phyloP scores from a whole-genome alignment of 2,888 invertebrate species.

The Pterostichus madidus region DNA sequence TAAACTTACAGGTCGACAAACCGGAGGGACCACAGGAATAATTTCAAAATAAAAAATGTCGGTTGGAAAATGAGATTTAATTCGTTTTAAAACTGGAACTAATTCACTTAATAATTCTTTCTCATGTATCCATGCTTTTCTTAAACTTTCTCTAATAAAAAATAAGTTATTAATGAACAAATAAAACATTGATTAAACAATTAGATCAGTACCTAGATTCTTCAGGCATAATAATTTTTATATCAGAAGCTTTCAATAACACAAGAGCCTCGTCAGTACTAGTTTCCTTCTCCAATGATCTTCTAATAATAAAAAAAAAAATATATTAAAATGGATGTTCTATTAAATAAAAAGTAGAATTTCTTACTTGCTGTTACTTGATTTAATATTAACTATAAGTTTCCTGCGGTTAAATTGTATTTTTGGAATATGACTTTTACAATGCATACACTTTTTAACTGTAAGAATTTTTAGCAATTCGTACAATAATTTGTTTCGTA shows the following conservation, averaged over 20 bases:
- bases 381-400: slow-evolving; percentile 78
- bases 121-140: slow-evolving; percentile 86
- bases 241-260: slow-evolving; percentile 69
- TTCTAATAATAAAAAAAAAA: slow-evolving; percentile 24
- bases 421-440: slow-evolving; percentile 78
- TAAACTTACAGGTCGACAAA: slow-evolving; percentile 86
- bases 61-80: slow-evolving; percentile 81
- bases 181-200: background rate
- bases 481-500: slow-evolving; percentile 72
- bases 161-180: background rate
- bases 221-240: slow-evolving; percentile 74
- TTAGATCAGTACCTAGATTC: slow-evolving; percentile 71
- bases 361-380: slow-evolving; percentile 78
- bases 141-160: slow-evolving; percentile 72
- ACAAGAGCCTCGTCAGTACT: background rate
- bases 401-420: slow-evolving; percentile 71
- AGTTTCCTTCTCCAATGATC: slow-evolving; percentile 10
- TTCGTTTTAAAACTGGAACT: slow-evolving; percentile 83
- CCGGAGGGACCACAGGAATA: slow-evolving; percentile 92
- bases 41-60: slow-evolving; percentile 93
- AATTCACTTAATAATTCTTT: slow-evolving; percentile 84
- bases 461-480: slow-evolving; percentile 73
- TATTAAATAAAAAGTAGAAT: background rate
- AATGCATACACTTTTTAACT: slow-evolving; percentile 80
- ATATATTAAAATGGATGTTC: slow-evolving; percentile 3